Conservation (phyloP, 2,888 invertebrate species). For the Leptinotarsa rubiginosa region DNA sequence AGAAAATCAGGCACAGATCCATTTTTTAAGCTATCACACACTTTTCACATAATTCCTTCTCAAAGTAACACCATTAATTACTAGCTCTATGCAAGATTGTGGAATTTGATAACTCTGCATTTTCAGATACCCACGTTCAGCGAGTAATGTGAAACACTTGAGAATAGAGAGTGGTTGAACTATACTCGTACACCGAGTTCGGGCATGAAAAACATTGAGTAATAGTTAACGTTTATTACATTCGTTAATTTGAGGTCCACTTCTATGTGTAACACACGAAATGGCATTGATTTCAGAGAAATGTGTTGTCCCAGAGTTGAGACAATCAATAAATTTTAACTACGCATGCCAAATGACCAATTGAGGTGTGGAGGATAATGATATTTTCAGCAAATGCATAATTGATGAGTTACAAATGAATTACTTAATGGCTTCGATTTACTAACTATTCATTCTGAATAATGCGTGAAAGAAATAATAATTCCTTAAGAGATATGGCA, state of each 20-base stretch:
- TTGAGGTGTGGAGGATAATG: neutral
- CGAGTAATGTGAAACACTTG: slow-evolving; percentile 4
- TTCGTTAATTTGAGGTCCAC: neutral
- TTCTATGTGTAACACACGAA: neutral
- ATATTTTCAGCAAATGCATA: slow-evolving; percentile 9
- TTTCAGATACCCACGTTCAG: neutral
- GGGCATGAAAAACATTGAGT: neutral
- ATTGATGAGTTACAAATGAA: slow-evolving; percentile 1
- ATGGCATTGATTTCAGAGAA: slow-evolving; percentile 12
- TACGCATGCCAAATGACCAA: slow-evolving; percentile 7
- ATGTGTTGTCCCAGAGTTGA: neutral
- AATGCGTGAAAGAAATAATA: neutral
- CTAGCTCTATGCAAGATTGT: neutral
- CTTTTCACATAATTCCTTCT: neutral
- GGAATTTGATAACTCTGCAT: slow-evolving; percentile 10
- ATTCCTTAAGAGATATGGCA: neutral
- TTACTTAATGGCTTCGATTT: neutral
- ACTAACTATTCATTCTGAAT: neutral
- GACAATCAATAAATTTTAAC: neutral
- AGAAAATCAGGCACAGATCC: slow-evolving; percentile 33
- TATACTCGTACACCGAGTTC: neutral
- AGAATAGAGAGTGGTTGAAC: neutral
- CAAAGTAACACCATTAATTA: neutral
- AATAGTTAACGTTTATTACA: neutral
- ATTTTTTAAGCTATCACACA: neutral